phyloP scores from a whole-genome alignment of 2,797 vertebrate species.

The Cossypha niveicapilla region DNA sequence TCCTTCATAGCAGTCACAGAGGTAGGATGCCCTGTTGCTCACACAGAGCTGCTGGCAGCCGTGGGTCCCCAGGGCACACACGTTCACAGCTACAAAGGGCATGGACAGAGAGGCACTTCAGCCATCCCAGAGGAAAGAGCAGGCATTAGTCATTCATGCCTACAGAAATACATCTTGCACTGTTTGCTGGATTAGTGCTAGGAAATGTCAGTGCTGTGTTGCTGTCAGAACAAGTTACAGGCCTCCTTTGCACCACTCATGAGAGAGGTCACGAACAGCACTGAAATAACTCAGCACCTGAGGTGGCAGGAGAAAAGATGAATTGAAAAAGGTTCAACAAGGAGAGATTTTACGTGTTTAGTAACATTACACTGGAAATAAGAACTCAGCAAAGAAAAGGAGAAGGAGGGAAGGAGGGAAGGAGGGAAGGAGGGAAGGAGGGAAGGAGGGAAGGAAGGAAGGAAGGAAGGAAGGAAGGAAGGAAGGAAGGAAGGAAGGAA shows the following conservation, averaged over 20 bases:
- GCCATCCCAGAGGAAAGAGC: background rate
- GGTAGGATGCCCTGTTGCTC: constrained; percentile 62
- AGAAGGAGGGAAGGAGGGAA: background rate
- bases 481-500: background rate
- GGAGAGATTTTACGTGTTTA: background rate
- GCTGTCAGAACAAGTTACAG: background rate
- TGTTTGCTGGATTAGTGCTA: background rate
- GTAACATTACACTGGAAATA: background rate
- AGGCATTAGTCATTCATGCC: background rate
- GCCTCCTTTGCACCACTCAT: no score
- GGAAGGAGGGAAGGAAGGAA: no score
- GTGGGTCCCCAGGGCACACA: constrained; percentile 77
- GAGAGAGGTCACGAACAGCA: background rate
- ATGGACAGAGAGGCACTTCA: background rate
- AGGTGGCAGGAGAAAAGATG: background rate
- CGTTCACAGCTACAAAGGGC: constrained; percentile 73
- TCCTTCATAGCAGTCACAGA: constrained; percentile 78
- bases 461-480: background rate
- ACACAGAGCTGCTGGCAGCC: constrained; percentile 82
- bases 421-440: background rate
- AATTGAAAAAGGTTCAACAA: background rate
- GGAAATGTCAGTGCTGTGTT: background rate
- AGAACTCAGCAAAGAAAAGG: background rate
- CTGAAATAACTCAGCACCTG: background rate
- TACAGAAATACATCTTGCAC: background rate